Evolutionary conservation across 1,140 invertebrate genomes (phyloP).

Genomic region (Drosophila trapezifrons): DNA sequence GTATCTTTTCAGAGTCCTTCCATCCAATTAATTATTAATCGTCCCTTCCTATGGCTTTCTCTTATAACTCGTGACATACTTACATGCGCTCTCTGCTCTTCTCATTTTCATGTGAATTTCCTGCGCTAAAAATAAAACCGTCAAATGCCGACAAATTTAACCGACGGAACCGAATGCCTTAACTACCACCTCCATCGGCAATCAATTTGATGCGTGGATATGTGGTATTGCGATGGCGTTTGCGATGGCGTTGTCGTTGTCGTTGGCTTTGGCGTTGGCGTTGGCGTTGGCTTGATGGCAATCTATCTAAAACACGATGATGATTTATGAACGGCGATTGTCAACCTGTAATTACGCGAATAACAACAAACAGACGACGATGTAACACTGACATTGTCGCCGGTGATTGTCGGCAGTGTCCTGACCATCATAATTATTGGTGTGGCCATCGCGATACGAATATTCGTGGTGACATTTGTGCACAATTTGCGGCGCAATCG

Average conservation of each 20-base stretch:
- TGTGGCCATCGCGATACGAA: slow-evolving; percentile 80
- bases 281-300: slow-evolving; percentile 41
- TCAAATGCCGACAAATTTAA: slow-evolving; percentile 53
- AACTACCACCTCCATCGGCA: slow-evolving; percentile 32
- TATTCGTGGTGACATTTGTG: slow-evolving; percentile 80
- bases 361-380: slow-evolving; percentile 75
- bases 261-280: slow-evolving; percentile 1
- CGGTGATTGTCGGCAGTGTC: slow-evolving; percentile 82
- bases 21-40: slow-evolving; percentile 35
- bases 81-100: slow-evolving; percentile 12
- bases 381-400: slow-evolving; percentile 76
- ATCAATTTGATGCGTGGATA: slow-evolving; percentile 44
- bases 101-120: slow-evolving; percentile 23
- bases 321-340: slow-evolving; percentile 73
- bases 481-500: slow-evolving; percentile 81
- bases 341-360: slow-evolving; percentile 73
- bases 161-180: slow-evolving; percentile 19
- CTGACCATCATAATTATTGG: slow-evolving; percentile 83
- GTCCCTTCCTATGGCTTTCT: background rate
- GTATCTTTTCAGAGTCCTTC: background rate
- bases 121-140: slow-evolving; percentile 67
- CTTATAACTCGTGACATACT: slow-evolving; percentile 11
- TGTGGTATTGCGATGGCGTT: slow-evolving; percentile 36
- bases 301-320: slow-evolving; percentile 71
- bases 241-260: background rate